Percentiles rank a stretch among this genome's conserved stretches.
Evolutionary conservation across 2,888 invertebrate genomes (phyloP).

Genomic region (Cephonodes hylas): DNA sequence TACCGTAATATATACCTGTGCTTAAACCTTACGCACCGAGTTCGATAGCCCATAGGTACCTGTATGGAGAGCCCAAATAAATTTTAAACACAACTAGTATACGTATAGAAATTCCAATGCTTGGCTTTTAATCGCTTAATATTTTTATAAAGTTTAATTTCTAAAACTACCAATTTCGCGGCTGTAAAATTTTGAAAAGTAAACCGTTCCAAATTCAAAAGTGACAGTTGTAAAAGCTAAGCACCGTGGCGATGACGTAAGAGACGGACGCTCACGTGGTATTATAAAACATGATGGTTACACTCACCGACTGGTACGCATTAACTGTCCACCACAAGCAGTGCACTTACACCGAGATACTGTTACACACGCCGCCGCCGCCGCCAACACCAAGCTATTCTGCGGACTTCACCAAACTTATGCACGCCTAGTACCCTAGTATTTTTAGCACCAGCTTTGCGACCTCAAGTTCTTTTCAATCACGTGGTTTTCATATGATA

Average conservation of each 20-base stretch:
- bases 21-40: conserved; percentile 1
- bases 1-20: not conserved
- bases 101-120: not conserved
- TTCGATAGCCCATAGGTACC: not conserved
- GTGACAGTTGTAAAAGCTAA: not conserved
- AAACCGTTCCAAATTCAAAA: not conserved
- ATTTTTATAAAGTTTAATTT: not conserved
- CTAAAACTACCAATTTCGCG: no score
- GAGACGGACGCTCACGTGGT: conserved; percentile 30
- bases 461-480: conserved; percentile 46
- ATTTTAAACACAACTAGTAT: conserved; percentile 6
- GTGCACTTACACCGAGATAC: conserved; percentile 78
- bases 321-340: conserved; percentile 80
- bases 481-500: not conserved
- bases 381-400: conserved; percentile 75
- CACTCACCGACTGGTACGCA: conserved; percentile 79
- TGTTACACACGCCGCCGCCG: conserved; percentile 73
- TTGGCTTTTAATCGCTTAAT: not conserved
- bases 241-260: not conserved
- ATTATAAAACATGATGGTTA: conserved; percentile 73
- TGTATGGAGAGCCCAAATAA: conserved; percentile 4
- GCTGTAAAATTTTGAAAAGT: no score
- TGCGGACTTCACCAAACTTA: conserved; percentile 77
- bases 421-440: conserved; percentile 74
- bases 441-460: conserved; percentile 59